Evolutionary conservation across 2,888 invertebrate species (phyloP).

Genomic region (Steinernema carpocapsae): DNA sequence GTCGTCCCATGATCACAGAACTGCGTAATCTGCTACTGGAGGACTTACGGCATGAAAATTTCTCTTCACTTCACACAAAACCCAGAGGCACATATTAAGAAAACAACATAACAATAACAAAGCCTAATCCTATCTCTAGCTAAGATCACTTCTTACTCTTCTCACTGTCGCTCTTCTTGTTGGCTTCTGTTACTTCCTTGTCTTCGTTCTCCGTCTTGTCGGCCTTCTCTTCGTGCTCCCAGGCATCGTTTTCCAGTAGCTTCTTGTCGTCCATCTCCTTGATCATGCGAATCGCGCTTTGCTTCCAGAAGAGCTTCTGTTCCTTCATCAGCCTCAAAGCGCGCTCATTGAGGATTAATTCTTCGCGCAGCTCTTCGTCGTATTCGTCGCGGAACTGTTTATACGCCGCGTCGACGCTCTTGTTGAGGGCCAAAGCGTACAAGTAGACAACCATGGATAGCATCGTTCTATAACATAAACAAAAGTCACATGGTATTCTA

Average conservation of each 20-base stretch:
- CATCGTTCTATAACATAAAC: not conserved
- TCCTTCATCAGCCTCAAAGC: conserved; percentile 10
- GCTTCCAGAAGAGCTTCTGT: conserved; percentile 31
- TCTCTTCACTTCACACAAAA: no score
- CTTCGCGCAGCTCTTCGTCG: conserved; percentile 3
- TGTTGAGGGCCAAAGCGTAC: conserved; percentile 5
- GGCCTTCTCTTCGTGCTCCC: not conserved
- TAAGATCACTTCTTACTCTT: no score
- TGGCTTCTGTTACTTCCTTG: no score
- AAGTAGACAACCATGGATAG: conserved; percentile 16
- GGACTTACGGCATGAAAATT: no score
- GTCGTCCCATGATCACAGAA: no score
- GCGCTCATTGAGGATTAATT: not conserved
- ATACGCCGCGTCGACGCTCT: conserved; percentile 17
- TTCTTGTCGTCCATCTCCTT: conserved; percentile 22
- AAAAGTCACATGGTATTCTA: no score
- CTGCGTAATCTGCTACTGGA: no score
- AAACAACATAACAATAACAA: conserved; percentile 8
- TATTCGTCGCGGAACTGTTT: conserved; percentile 12
- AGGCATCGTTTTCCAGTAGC: conserved; percentile 17
- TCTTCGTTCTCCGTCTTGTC: no score
- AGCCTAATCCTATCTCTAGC: not conserved
- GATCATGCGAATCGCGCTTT: conserved; percentile 9
- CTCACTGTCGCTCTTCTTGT: no score
- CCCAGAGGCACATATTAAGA: conserved; percentile 2